Conservation (phyloP, 2,113 vertebrate genomes). For the Microcebus griseorufus region DNA sequence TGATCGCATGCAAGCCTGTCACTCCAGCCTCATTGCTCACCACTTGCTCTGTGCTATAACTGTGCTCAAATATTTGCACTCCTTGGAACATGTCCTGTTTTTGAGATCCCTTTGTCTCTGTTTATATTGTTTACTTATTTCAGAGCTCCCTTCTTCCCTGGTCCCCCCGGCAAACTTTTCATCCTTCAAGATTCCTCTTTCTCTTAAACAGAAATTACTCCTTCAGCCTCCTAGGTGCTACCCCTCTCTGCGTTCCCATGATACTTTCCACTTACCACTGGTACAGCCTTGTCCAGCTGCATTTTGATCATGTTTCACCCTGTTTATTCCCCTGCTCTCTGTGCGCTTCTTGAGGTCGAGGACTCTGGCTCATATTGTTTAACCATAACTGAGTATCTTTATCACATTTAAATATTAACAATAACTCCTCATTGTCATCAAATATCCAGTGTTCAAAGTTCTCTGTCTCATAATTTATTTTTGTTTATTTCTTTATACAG, state of each 20-base stretch:
- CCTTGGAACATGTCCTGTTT: neutral
- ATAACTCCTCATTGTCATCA: neutral
- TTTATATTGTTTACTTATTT: neutral
- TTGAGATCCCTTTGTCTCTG: neutral
- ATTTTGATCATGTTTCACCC: neutral
- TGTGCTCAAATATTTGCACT: neutral
- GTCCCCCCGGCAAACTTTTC: neutral
- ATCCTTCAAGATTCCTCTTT: neutral
- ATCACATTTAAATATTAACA: conserved; percentile 8
- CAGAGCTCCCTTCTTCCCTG: neutral
- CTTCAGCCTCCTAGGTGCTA: neutral
- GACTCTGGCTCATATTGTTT: neutral
- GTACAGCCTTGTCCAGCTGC: neutral
- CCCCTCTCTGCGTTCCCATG: neutral
- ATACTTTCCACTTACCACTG: neutral
- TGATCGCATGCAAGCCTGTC: neutral
- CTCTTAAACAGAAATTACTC: neutral
- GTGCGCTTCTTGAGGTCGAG: neutral
- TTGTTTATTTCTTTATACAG: neutral
- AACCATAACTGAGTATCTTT: neutral
- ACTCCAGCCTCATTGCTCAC: neutral
- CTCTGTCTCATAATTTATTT: neutral
- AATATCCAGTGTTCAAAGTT: neutral
- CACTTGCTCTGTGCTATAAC: neutral
- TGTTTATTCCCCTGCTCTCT: neutral